phyloP scores from a whole-genome alignment of 1,140 invertebrate genomes.

The Drosophila setifemur region DNA sequence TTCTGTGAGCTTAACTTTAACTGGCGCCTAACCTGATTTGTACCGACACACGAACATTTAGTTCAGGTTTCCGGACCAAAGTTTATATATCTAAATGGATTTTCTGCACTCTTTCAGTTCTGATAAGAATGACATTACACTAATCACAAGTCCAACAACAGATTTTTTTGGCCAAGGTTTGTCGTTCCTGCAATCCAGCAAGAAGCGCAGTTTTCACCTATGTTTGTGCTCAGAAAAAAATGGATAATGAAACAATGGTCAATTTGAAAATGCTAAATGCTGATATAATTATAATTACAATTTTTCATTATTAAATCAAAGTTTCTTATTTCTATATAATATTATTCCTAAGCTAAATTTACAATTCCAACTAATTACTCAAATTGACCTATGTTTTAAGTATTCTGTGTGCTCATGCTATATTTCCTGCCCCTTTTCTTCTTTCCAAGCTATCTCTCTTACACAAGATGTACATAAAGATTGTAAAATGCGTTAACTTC shows the following conservation, averaged over 20 bases:
- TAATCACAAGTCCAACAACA: constrained; percentile 38
- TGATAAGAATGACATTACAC: constrained; percentile 29
- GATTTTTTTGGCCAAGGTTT: constrained; percentile 30
- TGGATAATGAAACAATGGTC: no score
- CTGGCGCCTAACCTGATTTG: constrained; percentile 26
- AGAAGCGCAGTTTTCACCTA: not conserved
- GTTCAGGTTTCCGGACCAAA: constrained; percentile 52
- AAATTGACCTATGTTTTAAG: no score
- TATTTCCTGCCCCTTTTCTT: constrained; percentile 2
- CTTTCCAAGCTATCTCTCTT: constrained; percentile 10
- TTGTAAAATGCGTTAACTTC: constrained; percentile 38
- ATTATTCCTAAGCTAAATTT: no score
- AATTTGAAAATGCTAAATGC: no score
- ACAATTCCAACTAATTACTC: no score
- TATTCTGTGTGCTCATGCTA: no score
- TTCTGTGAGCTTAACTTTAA: constrained; percentile 15
- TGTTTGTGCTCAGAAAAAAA: not conserved
- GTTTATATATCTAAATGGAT: constrained; percentile 29
- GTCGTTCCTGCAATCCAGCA: constrained; percentile 14
- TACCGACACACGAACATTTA: constrained; percentile 56
- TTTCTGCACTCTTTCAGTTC: constrained; percentile 60
- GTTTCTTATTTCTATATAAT: no score
- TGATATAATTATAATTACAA: no score
- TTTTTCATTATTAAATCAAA: no score
- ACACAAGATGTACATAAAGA: constrained; percentile 28